phyloP scores from a whole-genome alignment of 1,140 invertebrate genomes.

The Atta texana region DNA sequence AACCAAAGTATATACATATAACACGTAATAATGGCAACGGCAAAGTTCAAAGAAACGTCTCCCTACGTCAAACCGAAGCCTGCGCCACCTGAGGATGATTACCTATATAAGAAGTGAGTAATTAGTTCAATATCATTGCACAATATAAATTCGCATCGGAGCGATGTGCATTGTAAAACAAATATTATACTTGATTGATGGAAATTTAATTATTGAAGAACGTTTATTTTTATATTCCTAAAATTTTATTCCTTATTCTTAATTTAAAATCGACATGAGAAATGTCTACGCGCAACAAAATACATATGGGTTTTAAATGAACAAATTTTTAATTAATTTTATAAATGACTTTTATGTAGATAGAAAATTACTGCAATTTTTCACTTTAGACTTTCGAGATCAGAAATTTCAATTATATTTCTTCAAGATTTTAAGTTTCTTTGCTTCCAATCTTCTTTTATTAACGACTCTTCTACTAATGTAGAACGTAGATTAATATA shows the following conservation, averaged over 20 bases:
- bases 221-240: too few relatives aligned
- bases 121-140: not conserved
- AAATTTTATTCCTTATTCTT: too few relatives aligned
- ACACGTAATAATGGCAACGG: slow-evolving; percentile 73
- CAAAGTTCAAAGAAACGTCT: slow-evolving; percentile 76
- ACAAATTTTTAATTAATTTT: too few relatives aligned
- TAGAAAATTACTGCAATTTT: too few relatives aligned
- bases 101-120: slow-evolving; percentile 79
- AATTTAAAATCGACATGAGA: not conserved
- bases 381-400: too few relatives aligned
- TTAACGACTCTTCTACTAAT: too few relatives aligned
- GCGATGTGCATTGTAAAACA: not conserved
- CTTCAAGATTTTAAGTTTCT: too few relatives aligned
- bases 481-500: too few relatives aligned
- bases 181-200: not conserved
- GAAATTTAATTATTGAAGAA: not conserved
- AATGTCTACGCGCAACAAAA: not conserved
- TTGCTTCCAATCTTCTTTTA: too few relatives aligned
- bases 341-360: too few relatives aligned
- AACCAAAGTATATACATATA: not conserved
- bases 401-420: too few relatives aligned
- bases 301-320: not conserved
- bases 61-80: slow-evolving; percentile 69
- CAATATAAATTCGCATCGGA: not conserved
- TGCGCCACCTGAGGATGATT: slow-evolving; percentile 74